Conservation (phyloP, 2,797 vertebrate species). For the Mormyrus proboscirostris region DNA sequence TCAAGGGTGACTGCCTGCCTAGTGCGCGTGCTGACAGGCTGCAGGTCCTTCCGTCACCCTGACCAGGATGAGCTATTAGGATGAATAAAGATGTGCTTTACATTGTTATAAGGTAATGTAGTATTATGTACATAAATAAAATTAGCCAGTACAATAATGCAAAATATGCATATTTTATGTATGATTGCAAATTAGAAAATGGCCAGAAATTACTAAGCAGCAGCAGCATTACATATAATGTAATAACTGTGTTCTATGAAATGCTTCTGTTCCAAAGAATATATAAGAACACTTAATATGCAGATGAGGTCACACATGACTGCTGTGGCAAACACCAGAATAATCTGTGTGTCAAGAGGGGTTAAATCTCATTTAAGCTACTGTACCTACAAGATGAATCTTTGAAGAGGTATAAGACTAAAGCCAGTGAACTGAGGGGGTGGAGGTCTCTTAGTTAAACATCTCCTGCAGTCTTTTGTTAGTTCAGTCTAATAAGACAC, state of each 20-base stretch:
- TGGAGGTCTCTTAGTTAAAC: neutral
- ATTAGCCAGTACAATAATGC: neutral
- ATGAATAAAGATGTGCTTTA: neutral
- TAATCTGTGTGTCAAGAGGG: neutral
- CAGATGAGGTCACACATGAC: neutral
- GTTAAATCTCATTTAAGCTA: neutral
- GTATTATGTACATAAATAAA: neutral
- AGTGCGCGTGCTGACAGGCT: neutral
- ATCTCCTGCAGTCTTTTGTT: constrained; percentile 21
- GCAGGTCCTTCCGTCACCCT: neutral
- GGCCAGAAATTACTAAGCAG: neutral
- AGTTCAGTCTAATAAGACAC: constrained; percentile 32
- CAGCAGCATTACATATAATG: neutral
- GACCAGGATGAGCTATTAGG: neutral
- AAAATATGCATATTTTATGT: neutral
- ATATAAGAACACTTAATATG: neutral
- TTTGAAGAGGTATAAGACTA: neutral
- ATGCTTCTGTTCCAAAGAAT: neutral
- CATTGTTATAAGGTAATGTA: neutral
- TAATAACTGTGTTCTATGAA: neutral
- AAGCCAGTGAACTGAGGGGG: neutral
- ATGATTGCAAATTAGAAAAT: neutral
- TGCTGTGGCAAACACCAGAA: neutral
- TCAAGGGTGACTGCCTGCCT: neutral
- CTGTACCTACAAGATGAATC: neutral